A percentile compares a stretch with the other conserved stretches of the same genome.
Conservation (phyloP, 2,888 invertebrate species). For the Trissolcus brochymenae region DNA sequence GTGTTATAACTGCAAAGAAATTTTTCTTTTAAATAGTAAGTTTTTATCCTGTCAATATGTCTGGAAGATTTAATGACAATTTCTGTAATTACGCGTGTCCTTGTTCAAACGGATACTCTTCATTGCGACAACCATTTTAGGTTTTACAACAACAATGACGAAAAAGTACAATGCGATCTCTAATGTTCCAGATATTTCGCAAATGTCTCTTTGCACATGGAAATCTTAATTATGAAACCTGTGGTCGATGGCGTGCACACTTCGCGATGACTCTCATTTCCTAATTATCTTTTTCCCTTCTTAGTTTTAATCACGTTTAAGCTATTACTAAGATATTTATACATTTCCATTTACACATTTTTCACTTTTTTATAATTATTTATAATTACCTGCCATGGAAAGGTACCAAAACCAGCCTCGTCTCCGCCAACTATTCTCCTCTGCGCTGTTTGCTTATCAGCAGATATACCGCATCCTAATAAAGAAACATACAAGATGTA, state of each 20-base stretch:
- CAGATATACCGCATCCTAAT: constrained; percentile 92
- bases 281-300: no score
- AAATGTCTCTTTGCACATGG: constrained; percentile 34
- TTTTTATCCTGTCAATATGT: constrained; percentile 24
- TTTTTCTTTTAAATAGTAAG: neutral
- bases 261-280: neutral
- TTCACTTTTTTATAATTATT: constrained; percentile 10
- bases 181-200: constrained; percentile 32
- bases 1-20: neutral
- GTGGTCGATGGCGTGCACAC: neutral
- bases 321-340: constrained; percentile 1
- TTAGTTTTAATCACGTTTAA: no score
- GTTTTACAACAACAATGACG: constrained; percentile 34
- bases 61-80: constrained; percentile 18
- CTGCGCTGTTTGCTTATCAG: constrained; percentile 90
- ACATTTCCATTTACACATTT: constrained; percentile 5
- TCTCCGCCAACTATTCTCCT: constrained; percentile 94
- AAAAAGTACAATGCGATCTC: constrained; percentile 39
- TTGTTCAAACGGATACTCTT: constrained; percentile 47
- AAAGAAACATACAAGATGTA: constrained; percentile 56
- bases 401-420: constrained; percentile 86
- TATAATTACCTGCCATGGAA: constrained; percentile 47
- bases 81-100: constrained; percentile 40
- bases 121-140: constrained; percentile 40
- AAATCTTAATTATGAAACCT: constrained; percentile 37